These are phyloP conservation scores for Salvelinus namaycush DNA, from an alignment of 2,113 vertebrate species.

Conservation along the genomic window DNA sequence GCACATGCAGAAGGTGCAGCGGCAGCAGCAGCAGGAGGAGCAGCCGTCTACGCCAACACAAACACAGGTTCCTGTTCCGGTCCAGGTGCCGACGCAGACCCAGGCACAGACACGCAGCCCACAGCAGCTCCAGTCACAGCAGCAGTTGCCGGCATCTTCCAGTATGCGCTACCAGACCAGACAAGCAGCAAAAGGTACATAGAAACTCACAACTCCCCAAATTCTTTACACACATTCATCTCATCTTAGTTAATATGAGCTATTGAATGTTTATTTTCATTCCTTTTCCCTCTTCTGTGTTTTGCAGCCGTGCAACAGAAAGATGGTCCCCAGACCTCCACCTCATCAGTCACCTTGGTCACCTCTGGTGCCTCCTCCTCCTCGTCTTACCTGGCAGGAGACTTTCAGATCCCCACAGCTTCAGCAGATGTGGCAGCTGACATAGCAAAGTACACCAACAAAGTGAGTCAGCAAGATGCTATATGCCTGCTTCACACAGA, in stretches of 20 bases:
- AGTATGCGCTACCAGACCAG: slow-evolving; percentile 96
- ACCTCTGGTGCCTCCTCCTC: slow-evolving; percentile 75
- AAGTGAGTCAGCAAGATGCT: slow-evolving; percentile 72
- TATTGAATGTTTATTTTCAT: not conserved
- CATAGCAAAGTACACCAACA: slow-evolving; percentile 96
- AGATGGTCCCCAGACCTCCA: slow-evolving; percentile 85
- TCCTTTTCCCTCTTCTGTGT: slow-evolving; percentile 2
- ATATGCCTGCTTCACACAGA: no score
- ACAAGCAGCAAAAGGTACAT: slow-evolving; percentile 93
- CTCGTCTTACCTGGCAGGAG: slow-evolving; percentile 73
- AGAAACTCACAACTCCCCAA: not conserved
- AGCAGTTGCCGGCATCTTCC: slow-evolving; percentile 72
- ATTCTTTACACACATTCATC: not conserved
- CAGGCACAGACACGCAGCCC: slow-evolving; percentile 31
- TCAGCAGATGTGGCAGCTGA: slow-evolving; percentile 96
- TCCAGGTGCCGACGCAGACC: slow-evolving; percentile 49
- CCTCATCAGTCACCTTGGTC: slow-evolving; percentile 84
- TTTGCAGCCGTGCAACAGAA: slow-evolving; percentile 87
- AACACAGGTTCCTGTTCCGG: slow-evolving; percentile 6
- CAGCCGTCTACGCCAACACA: slow-evolving; percentile 67
- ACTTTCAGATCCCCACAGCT: slow-evolving; percentile 88
- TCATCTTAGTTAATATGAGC: no score
- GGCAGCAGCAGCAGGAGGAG: slow-evolving; percentile 80
- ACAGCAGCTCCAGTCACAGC: slow-evolving; percentile 52
- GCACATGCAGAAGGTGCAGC: slow-evolving; percentile 94